These are phyloP conservation scores for Synergus gifuensis DNA, from an alignment of 2,888 invertebrate genomes.

Conservation along the genomic window DNA sequence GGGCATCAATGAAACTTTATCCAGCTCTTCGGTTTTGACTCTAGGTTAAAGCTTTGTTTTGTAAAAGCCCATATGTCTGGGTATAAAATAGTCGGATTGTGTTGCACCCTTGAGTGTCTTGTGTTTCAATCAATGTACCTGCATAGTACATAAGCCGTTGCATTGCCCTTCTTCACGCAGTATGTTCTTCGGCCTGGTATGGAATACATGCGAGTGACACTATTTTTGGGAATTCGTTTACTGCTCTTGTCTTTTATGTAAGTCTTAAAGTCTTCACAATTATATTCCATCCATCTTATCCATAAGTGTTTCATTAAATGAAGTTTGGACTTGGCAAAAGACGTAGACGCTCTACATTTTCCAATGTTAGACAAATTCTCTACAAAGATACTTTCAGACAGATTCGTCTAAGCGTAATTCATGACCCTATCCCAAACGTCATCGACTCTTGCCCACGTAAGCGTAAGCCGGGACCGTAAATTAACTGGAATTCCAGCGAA, in stretches of 20 bases:
- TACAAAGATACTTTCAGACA: background rate
- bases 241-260: background rate
- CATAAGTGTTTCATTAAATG: background rate
- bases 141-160: constrained; percentile 63
- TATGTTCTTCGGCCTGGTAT: constrained; percentile 50
- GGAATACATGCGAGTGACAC: constrained; percentile 9
- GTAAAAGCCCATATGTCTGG: constrained; percentile 52
- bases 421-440: constrained; percentile 37
- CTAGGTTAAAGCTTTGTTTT: constrained; percentile 50
- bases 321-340: background rate
- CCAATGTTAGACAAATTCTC: background rate
- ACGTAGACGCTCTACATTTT: no score
- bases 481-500: constrained; percentile 68
- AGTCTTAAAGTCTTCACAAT: background rate
- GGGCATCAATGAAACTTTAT: constrained; percentile 16
- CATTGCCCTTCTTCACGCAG: constrained; percentile 56
- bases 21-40: constrained; percentile 43
- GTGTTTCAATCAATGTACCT: constrained; percentile 76
- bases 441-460: constrained; percentile 17
- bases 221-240: constrained; percentile 2
- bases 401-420: constrained; percentile 28
- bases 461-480: constrained; percentile 57
- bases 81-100: constrained; percentile 66
- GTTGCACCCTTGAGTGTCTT: constrained; percentile 76
- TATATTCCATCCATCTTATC: background rate